A percentile compares a stretch with the other conserved stretches of the same genome.
phyloP scores from a whole-genome alignment of 2,113 vertebrate species.

The Aramus guarauna region DNA sequence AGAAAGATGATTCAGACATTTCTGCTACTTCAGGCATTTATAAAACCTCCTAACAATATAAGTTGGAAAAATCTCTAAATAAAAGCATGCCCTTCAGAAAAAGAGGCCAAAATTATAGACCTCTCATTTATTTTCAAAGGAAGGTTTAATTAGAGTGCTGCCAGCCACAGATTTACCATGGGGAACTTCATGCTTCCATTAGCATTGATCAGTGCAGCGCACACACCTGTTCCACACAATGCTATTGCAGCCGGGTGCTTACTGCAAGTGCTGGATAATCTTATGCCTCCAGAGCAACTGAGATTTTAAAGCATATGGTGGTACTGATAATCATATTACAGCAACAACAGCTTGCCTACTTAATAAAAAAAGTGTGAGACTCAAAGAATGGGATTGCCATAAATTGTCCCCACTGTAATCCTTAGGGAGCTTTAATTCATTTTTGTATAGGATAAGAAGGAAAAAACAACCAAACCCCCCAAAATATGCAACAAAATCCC shows the following conservation, averaged over 20 bases:
- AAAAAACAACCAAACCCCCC: neutral
- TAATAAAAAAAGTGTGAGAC: neutral
- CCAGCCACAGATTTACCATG: neutral
- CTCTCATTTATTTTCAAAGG: neutral
- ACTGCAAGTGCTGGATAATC: neutral
- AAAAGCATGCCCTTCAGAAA: neutral
- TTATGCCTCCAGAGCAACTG: neutral
- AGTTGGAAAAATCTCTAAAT: neutral
- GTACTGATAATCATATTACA: neutral
- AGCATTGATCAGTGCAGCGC: neutral
- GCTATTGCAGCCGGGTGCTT: neutral
- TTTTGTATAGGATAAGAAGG: neutral
- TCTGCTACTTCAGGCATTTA: neutral
- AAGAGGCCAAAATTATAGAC: neutral
- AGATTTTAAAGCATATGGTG: neutral
- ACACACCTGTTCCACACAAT: neutral
- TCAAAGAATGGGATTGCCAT: neutral
- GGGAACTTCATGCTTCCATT: neutral
- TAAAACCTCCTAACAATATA: neutral
- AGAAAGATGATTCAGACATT: neutral
- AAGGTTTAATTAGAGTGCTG: neutral
- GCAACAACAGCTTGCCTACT: neutral
- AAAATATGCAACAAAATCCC: accelerated
- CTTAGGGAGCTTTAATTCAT: neutral
- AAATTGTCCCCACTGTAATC: neutral